A percentile compares a stretch with the other conserved stretches of the same genome.
Conservation (phyloP, 2,888 invertebrate genomes). For the Caenorhabditis zanzibari region DNA sequence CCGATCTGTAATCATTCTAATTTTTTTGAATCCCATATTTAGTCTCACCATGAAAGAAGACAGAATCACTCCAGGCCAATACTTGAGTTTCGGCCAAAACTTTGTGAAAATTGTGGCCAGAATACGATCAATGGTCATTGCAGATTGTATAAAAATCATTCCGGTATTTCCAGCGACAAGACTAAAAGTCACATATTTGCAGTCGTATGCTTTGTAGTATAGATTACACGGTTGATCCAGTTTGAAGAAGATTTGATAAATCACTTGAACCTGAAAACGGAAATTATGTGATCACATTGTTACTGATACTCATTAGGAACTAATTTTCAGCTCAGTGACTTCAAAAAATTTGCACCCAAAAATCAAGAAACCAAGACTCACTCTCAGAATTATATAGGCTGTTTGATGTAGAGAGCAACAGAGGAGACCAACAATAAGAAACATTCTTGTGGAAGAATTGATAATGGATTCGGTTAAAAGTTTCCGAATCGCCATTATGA, state of each 20-base stretch:
- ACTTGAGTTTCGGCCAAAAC: slow-evolving; percentile 45
- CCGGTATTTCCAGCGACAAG: slow-evolving; percentile 53
- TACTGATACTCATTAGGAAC: not conserved
- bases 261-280: slow-evolving; percentile 48
- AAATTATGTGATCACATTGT: not conserved
- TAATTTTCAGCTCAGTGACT: not conserved
- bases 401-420: slow-evolving; percentile 41
- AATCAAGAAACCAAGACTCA: slow-evolving; percentile 6
- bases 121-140: slow-evolving; percentile 53
- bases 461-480: slow-evolving; percentile 39
- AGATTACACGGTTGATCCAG: slow-evolving; percentile 44
- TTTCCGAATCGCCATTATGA: slow-evolving; percentile 29
- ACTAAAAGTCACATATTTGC: slow-evolving; percentile 39
- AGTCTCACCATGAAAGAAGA: slow-evolving; percentile 26
- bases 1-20: slow-evolving; percentile 20
- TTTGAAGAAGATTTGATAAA: slow-evolving; percentile 51
- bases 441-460: slow-evolving; percentile 48
- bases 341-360: not conserved
- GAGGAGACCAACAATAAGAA: slow-evolving; percentile 36
- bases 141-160: slow-evolving; percentile 55
- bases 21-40: not conserved
- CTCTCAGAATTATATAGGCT: slow-evolving; percentile 40
- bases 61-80: slow-evolving; percentile 46
- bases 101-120: slow-evolving; percentile 22
- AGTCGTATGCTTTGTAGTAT: slow-evolving; percentile 45